Evolutionary conservation across 2,797 vertebrate genomes (phyloP).

Genomic region (Siniperca undulata): DNA sequence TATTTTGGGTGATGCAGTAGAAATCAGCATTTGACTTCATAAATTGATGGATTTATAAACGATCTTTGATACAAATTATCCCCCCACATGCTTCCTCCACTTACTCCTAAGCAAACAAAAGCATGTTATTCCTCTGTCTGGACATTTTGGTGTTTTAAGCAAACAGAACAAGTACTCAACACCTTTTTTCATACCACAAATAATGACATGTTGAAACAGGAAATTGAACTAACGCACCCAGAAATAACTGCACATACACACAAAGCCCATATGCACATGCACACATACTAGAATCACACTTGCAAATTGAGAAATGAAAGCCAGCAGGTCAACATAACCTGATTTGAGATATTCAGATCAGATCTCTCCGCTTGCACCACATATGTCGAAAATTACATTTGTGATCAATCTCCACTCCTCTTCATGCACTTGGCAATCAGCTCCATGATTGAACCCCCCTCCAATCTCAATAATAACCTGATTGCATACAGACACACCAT

Average conservation of each 20-base stretch:
- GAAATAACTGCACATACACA: conserved; percentile 23
- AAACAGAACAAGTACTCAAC: background rate
- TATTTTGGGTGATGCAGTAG: background rate
- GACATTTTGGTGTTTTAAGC: background rate
- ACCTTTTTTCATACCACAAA: conserved; percentile 15
- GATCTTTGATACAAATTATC: background rate
- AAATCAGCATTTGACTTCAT: background rate
- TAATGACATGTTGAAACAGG: conserved; percentile 29
- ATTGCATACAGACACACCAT: conserved; percentile 51
- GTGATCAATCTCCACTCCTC: conserved; percentile 46
- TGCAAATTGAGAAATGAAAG: conserved; percentile 46
- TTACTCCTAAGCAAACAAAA: background rate
- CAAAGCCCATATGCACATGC: background rate
- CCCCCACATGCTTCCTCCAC: background rate
- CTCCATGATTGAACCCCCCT: conserved; percentile 8
- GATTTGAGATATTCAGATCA: conserved; percentile 54
- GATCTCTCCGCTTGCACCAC: conserved; percentile 13
- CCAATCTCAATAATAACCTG: conserved; percentile 58
- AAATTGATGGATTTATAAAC: background rate
- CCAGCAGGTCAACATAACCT: conserved; percentile 33
- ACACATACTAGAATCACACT: conserved; percentile 24
- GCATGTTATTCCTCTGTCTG: background rate
- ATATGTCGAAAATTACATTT: conserved; percentile 44
- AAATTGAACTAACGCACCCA: conserved; percentile 29
- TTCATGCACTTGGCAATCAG: conserved; percentile 61